Conservation (phyloP, 2,113 vertebrate genomes). For the Chionis minor region DNA sequence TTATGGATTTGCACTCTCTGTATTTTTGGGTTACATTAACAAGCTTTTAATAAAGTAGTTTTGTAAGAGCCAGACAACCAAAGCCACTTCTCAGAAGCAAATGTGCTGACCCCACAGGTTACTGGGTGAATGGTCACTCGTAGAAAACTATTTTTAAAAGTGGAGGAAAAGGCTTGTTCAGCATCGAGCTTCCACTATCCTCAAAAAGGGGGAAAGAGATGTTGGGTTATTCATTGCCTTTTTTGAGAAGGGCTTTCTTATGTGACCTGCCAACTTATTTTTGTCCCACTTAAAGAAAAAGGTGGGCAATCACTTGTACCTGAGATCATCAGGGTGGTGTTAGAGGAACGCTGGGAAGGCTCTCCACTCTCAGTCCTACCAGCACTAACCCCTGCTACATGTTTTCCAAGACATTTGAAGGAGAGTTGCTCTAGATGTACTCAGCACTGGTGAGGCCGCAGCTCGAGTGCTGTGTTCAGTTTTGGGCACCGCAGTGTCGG, state of each 20-base stretch:
- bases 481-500: too few species aligned
- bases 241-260: not conserved
- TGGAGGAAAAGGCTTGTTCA: not conserved
- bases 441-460: too few species aligned
- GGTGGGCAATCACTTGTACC: not conserved
- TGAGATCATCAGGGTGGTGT: not conserved
- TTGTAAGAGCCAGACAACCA: not conserved
- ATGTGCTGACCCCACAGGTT: not conserved
- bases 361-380: not conserved
- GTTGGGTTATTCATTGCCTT: not conserved
- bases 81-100: fast-evolving
- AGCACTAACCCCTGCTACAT: not conserved
- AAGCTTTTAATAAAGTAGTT: not conserved
- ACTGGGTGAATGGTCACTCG: not conserved
- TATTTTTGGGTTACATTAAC: not conserved
- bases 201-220: not conserved
- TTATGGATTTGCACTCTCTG: not conserved
- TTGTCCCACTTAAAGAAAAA: not conserved
- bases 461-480: too few species aligned
- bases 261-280: not conserved
- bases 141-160: not conserved
- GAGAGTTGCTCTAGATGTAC: not conserved
- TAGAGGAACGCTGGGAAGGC: not conserved
- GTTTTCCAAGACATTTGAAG: not conserved
- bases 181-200: not conserved